Evolutionary conservation across 2,113 vertebrate genomes (phyloP).

Genomic region (Syrrhaptes paradoxus): DNA sequence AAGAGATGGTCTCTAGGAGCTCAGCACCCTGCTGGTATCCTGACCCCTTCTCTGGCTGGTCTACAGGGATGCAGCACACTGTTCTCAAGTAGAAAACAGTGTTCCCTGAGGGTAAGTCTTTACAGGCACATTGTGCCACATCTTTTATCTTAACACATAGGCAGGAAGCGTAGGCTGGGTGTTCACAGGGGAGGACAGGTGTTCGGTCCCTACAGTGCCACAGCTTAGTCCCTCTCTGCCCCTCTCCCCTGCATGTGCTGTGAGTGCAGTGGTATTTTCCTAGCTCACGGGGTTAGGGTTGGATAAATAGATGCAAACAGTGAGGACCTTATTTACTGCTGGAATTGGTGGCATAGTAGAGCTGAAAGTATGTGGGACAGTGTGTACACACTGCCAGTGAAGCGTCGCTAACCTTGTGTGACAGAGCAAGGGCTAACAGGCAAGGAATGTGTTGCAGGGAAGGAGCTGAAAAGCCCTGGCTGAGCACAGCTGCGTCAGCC

Average conservation of each 20-base stretch:
- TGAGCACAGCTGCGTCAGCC: not conserved
- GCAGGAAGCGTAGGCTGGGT: not conserved
- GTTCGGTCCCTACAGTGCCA: not conserved
- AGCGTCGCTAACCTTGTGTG: not conserved
- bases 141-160: not conserved
- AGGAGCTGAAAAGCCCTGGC: not conserved
- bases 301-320: not conserved
- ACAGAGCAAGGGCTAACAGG: rapidly evolving
- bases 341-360: not conserved
- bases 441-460: not conserved
- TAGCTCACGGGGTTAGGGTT: not conserved
- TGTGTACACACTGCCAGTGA: not conserved
- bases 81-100: not conserved
- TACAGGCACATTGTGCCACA: not conserved
- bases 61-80: not conserved
- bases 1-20: not conserved
- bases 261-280: not conserved
- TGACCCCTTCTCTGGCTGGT: not conserved
- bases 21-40: not conserved
- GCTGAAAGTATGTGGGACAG: not conserved
- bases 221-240: not conserved
- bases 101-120: not conserved
- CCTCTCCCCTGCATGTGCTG: not conserved
- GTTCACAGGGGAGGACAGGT: rapidly evolving
- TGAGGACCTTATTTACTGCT: not conserved